Percentiles rank a stretch among this genome's conserved stretches.
These are phyloP conservation scores for Leucoma salicis DNA, from an alignment of 2,888 invertebrate species.

Conservation along the genomic window DNA sequence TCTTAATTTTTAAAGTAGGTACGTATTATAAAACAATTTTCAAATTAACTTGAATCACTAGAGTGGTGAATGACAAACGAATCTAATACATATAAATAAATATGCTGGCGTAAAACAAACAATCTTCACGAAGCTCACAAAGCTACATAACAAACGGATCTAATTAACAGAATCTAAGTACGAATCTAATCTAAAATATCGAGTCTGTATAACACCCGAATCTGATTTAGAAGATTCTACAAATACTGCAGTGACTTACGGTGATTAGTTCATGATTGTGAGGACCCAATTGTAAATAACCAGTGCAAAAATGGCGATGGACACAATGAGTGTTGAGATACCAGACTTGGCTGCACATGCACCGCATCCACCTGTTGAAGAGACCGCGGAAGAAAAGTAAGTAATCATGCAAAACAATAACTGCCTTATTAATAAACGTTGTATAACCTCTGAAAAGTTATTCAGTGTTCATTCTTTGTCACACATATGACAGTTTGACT, in stretches of 20 bases:
- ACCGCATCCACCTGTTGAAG: conserved; percentile 60
- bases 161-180: neutral
- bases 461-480: too few species aligned
- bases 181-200: neutral
- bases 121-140: neutral
- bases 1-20: too few species aligned
- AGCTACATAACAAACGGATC: neutral
- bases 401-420: too few species aligned
- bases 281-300: conserved; percentile 36
- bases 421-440: too few species aligned
- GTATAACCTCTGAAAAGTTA: too few species aligned
- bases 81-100: neutral
- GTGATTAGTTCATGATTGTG: conserved; percentile 12
- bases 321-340: conserved; percentile 78
- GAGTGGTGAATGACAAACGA: neutral
- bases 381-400: conserved; percentile 77
- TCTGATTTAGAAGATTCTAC: neutral
- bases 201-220: neutral
- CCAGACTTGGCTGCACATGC: conserved; percentile 67
- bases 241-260: conserved; percentile 29
- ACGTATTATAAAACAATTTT: too few species aligned
- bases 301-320: conserved; percentile 70
- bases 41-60: too few species aligned
- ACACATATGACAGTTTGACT: too few species aligned
- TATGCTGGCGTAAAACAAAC: neutral